A percentile compares a stretch with the other conserved stretches of the same genome.
phyloP scores from a whole-genome alignment of 2,113 vertebrate genomes.

The Sylvilagus bachmani region DNA sequence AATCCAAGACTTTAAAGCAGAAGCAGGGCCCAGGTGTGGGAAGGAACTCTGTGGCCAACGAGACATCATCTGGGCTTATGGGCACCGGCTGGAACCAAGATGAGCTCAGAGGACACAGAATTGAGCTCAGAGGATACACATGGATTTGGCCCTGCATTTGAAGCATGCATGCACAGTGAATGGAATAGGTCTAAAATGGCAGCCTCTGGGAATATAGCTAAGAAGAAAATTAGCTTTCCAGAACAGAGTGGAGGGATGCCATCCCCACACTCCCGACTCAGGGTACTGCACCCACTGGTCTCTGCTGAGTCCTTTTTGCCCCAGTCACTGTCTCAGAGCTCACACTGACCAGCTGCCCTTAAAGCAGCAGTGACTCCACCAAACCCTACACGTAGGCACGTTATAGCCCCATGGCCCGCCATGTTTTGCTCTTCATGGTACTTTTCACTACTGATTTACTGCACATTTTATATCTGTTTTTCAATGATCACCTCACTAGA shows the following conservation, averaged over 20 bases:
- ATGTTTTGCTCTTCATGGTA: neutral
- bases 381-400: neutral
- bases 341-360: no score
- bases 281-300: neutral
- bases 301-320: neutral
- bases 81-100: neutral
- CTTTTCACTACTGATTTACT: neutral
- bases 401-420: neutral
- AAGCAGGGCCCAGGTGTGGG: accelerated
- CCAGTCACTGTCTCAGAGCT: neutral
- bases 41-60: no score
- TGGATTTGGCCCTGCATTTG: neutral
- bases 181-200: neutral
- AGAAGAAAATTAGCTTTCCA: conserved; percentile 30
- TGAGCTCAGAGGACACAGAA: neutral
- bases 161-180: neutral
- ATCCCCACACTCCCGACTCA: neutral
- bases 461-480: neutral
- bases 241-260: neutral
- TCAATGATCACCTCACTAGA: neutral
- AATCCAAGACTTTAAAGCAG: neutral
- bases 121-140: neutral
- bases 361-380: neutral
- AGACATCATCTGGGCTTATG: neutral
- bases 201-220: neutral